phyloP scores from a whole-genome alignment of 2,888 invertebrate genomes.

The Agonum fuliginosum region DNA sequence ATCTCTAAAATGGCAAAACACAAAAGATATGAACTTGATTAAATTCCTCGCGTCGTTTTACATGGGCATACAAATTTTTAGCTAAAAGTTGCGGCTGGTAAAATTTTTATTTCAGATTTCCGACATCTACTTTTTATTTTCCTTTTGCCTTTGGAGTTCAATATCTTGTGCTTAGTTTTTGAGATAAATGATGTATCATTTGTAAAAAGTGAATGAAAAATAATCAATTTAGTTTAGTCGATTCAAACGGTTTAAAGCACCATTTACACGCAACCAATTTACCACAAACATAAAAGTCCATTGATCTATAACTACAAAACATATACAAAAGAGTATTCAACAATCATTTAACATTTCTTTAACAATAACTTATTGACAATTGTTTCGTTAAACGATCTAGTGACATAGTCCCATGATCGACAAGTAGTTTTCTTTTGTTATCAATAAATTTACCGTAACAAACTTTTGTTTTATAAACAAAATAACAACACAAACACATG shows the following conservation, averaged over 20 bases:
- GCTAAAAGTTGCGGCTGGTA: too few species aligned
- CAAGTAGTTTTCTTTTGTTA: conserved; percentile 11
- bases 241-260: background rate
- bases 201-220: background rate
- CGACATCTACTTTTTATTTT: too few species aligned
- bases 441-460: conserved; percentile 3
- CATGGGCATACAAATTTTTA: too few species aligned
- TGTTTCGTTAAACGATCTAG: conserved; percentile 19
- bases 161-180: too few species aligned
- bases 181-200: too few species aligned
- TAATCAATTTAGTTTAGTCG: too few species aligned
- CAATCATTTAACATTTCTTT: background rate
- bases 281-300: background rate
- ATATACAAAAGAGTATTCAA: background rate
- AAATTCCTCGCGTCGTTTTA: too few species aligned
- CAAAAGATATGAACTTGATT: too few species aligned
- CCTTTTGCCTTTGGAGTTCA: too few species aligned
- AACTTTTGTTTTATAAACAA: conserved; percentile 16
- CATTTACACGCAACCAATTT: background rate
- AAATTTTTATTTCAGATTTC: too few species aligned
- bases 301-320: conserved; percentile 8
- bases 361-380: conserved; percentile 8
- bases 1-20: too few species aligned
- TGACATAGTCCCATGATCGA: conserved; percentile 18
- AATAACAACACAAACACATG: background rate